A percentile compares a stretch with the other conserved stretches of the same genome.
These are phyloP conservation scores for Xestia ashworthii DNA, from an alignment of 2,888 invertebrate species.

Conservation along the genomic window DNA sequence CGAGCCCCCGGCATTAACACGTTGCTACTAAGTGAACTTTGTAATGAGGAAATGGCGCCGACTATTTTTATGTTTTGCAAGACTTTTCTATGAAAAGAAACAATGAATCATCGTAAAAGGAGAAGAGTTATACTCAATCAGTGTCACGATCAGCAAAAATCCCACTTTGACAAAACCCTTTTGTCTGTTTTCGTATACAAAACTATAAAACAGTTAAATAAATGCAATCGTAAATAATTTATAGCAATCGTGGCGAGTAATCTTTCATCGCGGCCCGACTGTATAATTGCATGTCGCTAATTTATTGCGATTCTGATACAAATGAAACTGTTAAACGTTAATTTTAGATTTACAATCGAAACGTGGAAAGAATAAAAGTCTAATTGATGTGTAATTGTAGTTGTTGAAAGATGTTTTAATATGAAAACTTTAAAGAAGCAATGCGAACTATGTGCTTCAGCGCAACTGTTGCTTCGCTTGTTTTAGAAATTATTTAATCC, in stretches of 20 bases:
- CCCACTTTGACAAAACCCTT: conserved; percentile 6
- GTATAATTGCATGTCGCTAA: conserved; percentile 54
- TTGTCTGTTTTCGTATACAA: conserved; percentile 20
- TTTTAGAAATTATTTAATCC: conserved; percentile 36
- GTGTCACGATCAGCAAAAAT: conserved; percentile 34
- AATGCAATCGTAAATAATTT: conserved; percentile 61
- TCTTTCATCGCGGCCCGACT: conserved; percentile 52
- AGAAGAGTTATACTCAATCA: conserved; percentile 19
- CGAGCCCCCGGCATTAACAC: conserved; percentile 24
- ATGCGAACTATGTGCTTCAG: neutral
- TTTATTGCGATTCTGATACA: conserved; percentile 55
- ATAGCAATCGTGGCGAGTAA: conserved; percentile 48
- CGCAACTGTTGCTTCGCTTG: neutral
- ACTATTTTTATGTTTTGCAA: conserved; percentile 7
- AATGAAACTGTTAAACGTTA: conserved; percentile 47
- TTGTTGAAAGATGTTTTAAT: neutral
- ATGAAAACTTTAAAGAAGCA: neutral
- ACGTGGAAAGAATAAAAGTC: neutral
- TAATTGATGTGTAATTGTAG: conserved; percentile 3
- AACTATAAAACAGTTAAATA: conserved; percentile 53
- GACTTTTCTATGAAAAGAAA: conserved; percentile 18
- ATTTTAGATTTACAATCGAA: conserved; percentile 48
- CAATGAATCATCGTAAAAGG: conserved; percentile 21
- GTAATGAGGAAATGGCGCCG: conserved; percentile 8
- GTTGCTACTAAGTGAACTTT: conserved; percentile 18